Evolutionary conservation across 2,113 vertebrate genomes (phyloP).

Genomic region (Calonectris borealis): DNA sequence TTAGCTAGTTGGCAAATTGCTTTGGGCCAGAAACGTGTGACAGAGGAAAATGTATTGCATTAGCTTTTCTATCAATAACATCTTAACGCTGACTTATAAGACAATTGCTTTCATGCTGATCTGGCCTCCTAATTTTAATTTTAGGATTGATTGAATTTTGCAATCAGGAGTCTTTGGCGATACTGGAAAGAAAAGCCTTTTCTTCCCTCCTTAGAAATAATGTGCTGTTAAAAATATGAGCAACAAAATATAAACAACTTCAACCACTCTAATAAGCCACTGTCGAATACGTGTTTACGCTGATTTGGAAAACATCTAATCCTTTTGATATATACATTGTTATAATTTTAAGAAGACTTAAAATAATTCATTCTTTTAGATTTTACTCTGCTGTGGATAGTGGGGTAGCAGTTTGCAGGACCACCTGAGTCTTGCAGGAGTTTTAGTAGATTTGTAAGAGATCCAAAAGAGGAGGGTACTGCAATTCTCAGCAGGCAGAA

Average conservation of each 20-base stretch:
- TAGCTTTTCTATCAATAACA: constrained; percentile 70
- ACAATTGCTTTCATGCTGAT: constrained; percentile 51
- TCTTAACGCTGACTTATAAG: constrained; percentile 57
- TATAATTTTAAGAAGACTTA: neutral
- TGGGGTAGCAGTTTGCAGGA: neutral
- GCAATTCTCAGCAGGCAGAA: neutral
- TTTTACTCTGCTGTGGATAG: neutral
- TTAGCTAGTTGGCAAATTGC: constrained; percentile 78
- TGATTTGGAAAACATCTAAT: neutral
- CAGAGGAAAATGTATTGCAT: constrained; percentile 69
- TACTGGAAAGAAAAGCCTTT: neutral
- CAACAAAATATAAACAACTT: constrained; percentile 23
- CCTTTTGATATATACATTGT: neutral
- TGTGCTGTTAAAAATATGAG: constrained; percentile 14
- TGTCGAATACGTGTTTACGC: constrained; percentile 27
- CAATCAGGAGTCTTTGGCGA: neutral
- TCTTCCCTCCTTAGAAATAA: neutral
- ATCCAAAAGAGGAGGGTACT: neutral
- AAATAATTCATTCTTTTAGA: neutral
- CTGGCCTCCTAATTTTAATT: constrained; percentile 60
- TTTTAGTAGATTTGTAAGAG: neutral
- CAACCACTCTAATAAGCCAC: neutral
- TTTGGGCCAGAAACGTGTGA: constrained; percentile 70
- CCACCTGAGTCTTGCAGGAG: neutral
- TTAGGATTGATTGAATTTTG: constrained; percentile 48